A percentile compares a stretch with the other conserved stretches of the same genome.
phyloP scores from a whole-genome alignment of 1,140 invertebrate genomes.

The Aporrectodea caliginosa region DNA sequence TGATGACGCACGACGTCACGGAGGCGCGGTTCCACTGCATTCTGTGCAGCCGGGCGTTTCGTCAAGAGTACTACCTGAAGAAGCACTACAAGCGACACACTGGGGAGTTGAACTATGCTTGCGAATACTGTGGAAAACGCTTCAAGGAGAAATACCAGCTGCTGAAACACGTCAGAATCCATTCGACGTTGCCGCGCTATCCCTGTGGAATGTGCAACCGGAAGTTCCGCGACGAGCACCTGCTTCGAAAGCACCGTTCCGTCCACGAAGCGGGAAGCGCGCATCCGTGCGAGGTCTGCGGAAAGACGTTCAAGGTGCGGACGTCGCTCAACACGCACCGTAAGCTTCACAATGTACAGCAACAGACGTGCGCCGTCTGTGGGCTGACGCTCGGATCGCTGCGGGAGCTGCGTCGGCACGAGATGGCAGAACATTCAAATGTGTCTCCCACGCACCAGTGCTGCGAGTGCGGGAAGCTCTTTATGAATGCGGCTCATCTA shows the following conservation, averaged over 20 bases:
- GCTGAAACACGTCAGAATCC: neutral
- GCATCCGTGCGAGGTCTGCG: neutral
- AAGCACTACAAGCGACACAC: neutral
- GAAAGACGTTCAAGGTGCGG: neutral
- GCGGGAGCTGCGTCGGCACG: neutral
- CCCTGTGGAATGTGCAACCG: neutral
- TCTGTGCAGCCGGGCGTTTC: neutral
- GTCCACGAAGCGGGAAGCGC: neutral
- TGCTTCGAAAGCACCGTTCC: neutral
- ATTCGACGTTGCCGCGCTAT: neutral
- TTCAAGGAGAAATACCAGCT: neutral
- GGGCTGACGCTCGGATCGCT: neutral
- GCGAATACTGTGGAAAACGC: neutral
- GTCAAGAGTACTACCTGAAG: neutral
- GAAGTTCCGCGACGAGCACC: neutral
- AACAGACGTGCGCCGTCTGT: neutral
- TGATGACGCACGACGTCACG: neutral
- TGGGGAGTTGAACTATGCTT: neutral
- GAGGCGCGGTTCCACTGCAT: neutral
- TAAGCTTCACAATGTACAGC: neutral
- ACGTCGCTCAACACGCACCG: neutral
- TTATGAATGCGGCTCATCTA: neutral
- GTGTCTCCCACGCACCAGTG: neutral
- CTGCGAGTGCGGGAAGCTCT: neutral
- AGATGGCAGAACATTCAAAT: neutral